Evolutionary conservation across 2,113 vertebrate genomes (phyloP).

Genomic region (Tetrao urogallus): DNA sequence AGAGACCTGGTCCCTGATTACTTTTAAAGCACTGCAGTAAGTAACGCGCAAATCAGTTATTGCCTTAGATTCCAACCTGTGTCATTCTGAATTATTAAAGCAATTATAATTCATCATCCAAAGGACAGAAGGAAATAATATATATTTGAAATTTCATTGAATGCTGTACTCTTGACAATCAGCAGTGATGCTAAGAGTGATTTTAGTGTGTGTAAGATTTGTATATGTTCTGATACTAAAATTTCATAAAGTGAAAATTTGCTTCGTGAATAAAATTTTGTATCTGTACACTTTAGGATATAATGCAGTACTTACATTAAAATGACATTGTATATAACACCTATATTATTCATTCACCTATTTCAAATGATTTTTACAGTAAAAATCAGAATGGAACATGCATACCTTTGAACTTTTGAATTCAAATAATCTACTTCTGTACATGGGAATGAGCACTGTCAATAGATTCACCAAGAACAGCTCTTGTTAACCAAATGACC

Average conservation of each 20-base stretch:
- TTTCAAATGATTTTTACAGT: background rate
- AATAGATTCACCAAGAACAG: background rate
- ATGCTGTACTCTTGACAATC: constrained; percentile 34
- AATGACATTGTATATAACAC: background rate
- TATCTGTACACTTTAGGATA: background rate
- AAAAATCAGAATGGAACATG: background rate
- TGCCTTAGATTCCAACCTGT: constrained; percentile 49
- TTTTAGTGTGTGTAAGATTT: background rate
- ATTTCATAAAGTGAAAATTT: background rate
- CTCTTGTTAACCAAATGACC: background rate
- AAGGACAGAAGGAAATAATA: constrained; percentile 32
- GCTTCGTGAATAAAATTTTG: background rate
- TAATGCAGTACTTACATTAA: background rate
- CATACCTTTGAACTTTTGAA: background rate
- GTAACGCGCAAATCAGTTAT: constrained; percentile 41
- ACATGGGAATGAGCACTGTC: accelerated
- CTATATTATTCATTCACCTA: background rate
- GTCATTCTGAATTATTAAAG: constrained; percentile 57
- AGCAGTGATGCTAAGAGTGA: background rate
- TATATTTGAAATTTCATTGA: constrained; percentile 42
- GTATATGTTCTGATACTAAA: background rate
- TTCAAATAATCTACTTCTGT: background rate
- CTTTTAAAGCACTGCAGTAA: constrained; percentile 45
- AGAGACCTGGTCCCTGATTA: constrained; percentile 5
- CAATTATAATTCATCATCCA: constrained; percentile 52